Evolutionary conservation across 1,140 invertebrate species (phyloP).

Genomic region (Cotesia glomerata): DNA sequence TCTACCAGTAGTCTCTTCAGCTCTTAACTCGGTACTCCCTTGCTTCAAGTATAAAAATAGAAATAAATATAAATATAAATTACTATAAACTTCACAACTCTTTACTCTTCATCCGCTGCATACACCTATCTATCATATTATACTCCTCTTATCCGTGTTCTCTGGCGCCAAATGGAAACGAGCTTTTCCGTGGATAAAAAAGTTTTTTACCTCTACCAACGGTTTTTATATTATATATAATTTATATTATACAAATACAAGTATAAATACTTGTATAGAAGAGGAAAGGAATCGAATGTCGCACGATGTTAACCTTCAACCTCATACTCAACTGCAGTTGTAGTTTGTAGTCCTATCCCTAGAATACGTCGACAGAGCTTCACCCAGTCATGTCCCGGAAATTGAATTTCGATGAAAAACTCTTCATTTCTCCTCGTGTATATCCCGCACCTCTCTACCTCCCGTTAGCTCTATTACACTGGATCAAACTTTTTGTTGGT

Average conservation of each 20-base stretch:
- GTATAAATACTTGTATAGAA: not conserved
- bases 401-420: conserved; percentile 31
- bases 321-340: not conserved
- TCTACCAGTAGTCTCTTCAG: conserved; percentile 17
- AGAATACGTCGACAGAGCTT: conserved; percentile 4
- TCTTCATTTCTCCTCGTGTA: conserved; percentile 8
- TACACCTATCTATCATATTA: not conserved
- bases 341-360: conserved; percentile 5
- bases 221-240: not conserved
- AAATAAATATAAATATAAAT: no score
- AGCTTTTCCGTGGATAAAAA: conserved; percentile 42
- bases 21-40: not conserved
- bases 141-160: not conserved
- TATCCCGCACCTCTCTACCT: not conserved
- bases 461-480: conserved; percentile 12
- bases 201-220: not conserved
- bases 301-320: conserved; percentile 12
- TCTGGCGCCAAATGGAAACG: conserved; percentile 36
- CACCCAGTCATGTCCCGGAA: conserved; percentile 26
- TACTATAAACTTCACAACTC: no score
- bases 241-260: not conserved
- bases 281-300: conserved; percentile 18
- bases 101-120: no score
- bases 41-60: not conserved
- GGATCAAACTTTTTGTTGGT: conserved; percentile 9